A percentile compares a stretch with the other conserved stretches of the same genome.
Evolutionary conservation across 2,113 vertebrate genomes (phyloP).

Genomic region (Reinhardtius hippoglossoides): DNA sequence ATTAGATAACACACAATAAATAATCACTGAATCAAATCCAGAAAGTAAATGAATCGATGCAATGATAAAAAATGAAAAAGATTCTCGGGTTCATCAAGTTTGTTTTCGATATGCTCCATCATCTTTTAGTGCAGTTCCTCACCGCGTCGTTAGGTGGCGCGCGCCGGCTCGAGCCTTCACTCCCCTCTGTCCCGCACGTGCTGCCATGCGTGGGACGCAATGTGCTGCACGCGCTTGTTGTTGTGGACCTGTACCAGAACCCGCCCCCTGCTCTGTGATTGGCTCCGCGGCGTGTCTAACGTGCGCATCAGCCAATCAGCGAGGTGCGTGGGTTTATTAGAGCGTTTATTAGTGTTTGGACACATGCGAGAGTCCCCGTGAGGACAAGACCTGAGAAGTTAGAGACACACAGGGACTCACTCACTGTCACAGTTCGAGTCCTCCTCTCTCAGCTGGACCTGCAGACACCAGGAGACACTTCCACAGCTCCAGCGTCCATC

Average conservation of each 20-base stretch:
- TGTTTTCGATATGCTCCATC: too few relatives aligned
- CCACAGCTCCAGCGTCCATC: not conserved
- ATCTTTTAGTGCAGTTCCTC: not conserved
- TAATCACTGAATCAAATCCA: too few relatives aligned
- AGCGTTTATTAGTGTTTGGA: not conserved
- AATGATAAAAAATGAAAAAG: too few relatives aligned
- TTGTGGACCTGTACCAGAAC: not conserved
- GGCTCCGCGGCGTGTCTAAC: constrained; percentile 29
- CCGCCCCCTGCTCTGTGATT: constrained; percentile 39
- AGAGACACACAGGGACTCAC: not conserved
- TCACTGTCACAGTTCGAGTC: not conserved
- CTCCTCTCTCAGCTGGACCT: not conserved
- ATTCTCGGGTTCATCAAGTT: too few relatives aligned
- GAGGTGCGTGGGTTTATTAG: not conserved
- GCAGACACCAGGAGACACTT: not conserved
- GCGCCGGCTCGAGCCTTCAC: not conserved
- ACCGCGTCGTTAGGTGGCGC: constrained; percentile 22
- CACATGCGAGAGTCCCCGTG: constrained; percentile 57
- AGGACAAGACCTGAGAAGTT: constrained; percentile 52
- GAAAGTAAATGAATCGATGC: too few relatives aligned
- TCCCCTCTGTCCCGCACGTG: constrained; percentile 53
- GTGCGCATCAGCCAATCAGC: not conserved
- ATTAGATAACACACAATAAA: too few relatives aligned
- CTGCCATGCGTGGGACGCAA: constrained; percentile 24
- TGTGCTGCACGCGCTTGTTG: constrained; percentile 41